Evolutionary conservation across 2,888 invertebrate genomes (phyloP), one percentile per base, ranked within the genome.

Genomic region (Mythimna ferrago): DNA sequence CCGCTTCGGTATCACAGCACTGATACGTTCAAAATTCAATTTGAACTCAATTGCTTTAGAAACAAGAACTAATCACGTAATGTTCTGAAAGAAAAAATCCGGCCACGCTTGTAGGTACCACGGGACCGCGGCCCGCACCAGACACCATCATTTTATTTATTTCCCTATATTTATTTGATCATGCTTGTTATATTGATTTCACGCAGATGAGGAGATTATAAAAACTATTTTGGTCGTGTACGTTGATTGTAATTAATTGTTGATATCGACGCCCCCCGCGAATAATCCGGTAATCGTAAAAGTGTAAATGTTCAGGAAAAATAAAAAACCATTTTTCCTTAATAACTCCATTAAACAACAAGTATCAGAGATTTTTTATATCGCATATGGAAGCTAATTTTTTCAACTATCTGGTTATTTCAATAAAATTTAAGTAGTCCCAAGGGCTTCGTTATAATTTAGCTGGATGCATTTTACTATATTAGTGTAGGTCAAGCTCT

Each of bases 161-260:
- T 86, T 88, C 87, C 86, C 91, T 82, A 85, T 85, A 85, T 90
- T 90, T 80, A 78, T 90, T 90, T 93, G 86, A 92, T 93, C 94
- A 92, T 94, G 94, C 94, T 95, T 95, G 80, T 90, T 93, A 91
- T 91, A 85, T 88, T 91, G 87, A 79, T 87, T 94, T 92, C 92
- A 88, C 92, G 94, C 94, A 92, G 87, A 91, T 88, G 88, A 91
- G 86, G 88, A 92, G 83, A 89, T 89, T 86, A 89, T 92, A 95
- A 96, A 96, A 96, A 96, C 96, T 94, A 96, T 96, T 96, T 96
- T 96, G 96, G 96, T 96, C 96, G 96, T 95, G 93, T 94, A 93
- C 90, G 90, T 94, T 93, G 90, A 92, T 90, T 94, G 92, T 93
- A 90, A 88, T 90, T 91, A 90, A 85, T 91, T 91, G 90, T 93